These are phyloP conservation scores for Henicopernis longicauda DNA, from an alignment of 2,113 vertebrate genomes.

Conservation along the genomic window DNA sequence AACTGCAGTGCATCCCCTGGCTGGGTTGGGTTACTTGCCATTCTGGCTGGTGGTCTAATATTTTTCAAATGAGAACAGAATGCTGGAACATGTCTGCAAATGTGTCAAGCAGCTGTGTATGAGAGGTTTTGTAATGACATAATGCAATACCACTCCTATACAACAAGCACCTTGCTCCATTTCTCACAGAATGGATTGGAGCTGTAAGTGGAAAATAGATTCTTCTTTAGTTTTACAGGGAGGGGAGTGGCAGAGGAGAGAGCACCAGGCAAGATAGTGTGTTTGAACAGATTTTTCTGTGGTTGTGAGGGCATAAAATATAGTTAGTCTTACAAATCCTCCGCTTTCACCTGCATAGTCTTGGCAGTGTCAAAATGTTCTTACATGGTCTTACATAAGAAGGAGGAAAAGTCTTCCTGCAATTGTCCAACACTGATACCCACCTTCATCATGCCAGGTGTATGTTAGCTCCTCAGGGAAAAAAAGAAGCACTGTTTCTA, in stretches of 20 bases:
- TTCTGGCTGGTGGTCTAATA: not conserved
- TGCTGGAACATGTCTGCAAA: not conserved
- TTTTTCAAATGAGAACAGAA: conserved; percentile 23
- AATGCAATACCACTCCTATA: not conserved
- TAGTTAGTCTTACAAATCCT: not conserved
- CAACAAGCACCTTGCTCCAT: not conserved
- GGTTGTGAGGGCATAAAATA: not conserved
- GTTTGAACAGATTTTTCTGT: not conserved
- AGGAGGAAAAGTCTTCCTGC: not conserved
- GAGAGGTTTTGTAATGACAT: not conserved
- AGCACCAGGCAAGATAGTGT: not conserved
- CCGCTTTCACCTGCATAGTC: not conserved
- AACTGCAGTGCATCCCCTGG: not conserved
- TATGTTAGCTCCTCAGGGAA: not conserved
- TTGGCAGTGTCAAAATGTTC: not conserved
- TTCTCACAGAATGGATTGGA: not conserved
- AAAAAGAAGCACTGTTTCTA: not conserved
- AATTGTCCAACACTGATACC: not conserved
- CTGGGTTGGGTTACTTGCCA: not conserved
- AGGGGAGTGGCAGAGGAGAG: not conserved
- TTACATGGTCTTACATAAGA: not conserved
- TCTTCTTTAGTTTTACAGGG: not conserved
- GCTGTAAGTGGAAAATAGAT: not conserved
- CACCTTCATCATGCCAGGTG: not conserved
- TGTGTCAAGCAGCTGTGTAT: conserved; percentile 10